Evolutionary conservation across 2,113 vertebrate species (phyloP).

Genomic region (Numida meleagris): DNA sequence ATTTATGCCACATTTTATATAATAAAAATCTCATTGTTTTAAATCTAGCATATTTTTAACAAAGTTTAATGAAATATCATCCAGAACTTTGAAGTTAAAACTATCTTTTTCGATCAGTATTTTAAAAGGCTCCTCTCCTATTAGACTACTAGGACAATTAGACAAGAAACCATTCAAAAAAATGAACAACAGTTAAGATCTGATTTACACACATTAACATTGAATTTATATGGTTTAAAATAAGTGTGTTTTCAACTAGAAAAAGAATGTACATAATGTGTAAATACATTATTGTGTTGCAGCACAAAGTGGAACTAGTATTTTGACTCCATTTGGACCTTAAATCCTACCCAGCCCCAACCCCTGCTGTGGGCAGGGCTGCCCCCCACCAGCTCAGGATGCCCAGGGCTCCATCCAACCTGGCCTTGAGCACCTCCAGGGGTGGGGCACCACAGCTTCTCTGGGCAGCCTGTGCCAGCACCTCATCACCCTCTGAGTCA

Average conservation of each 20-base stretch:
- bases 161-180: neutral
- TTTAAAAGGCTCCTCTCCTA: neutral
- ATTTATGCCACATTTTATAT: neutral
- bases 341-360: neutral
- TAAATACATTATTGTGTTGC: neutral
- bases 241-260: neutral
- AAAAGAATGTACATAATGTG: neutral
- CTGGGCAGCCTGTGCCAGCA: neutral
- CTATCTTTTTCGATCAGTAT: neutral
- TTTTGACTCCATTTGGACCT: neutral
- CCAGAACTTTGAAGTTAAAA: neutral
- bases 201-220: neutral
- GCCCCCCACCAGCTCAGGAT: neutral
- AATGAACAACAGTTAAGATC: neutral
- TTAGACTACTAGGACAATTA: neutral
- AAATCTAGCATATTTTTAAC: neutral
- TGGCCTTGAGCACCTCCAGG: neutral
- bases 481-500: neutral
- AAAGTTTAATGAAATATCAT: neutral
- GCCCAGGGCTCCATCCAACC: neutral
- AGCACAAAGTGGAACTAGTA: neutral
- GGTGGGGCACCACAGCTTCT: neutral
- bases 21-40: neutral
- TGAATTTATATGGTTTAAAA: neutral
- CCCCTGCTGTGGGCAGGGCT: neutral